Evolutionary conservation across 2,888 invertebrate genomes (phyloP).

Genomic region (Mythimna vitellina): DNA sequence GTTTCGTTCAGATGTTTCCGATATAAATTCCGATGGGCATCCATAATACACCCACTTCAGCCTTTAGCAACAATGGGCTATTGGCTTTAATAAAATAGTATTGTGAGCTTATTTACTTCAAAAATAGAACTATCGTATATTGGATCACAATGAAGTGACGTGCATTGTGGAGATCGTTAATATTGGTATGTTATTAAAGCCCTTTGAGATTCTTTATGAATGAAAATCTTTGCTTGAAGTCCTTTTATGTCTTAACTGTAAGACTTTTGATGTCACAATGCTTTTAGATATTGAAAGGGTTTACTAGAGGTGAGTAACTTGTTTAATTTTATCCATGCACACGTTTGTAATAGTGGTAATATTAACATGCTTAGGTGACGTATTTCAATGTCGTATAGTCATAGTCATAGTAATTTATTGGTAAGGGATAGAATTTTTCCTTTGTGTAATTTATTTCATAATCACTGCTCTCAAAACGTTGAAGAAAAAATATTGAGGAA

Average conservation of each 20-base stretch:
- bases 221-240: constrained; percentile 4
- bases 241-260: background rate
- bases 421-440: no score
- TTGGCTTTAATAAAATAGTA: constrained; percentile 20
- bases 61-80: constrained; percentile 39
- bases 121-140: constrained; percentile 24
- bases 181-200: background rate
- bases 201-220: background rate
- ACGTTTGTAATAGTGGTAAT: no score
- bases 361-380: no score
- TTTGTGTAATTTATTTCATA: no score
- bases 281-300: background rate
- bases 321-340: no score
- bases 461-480: no score
- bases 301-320: background rate
- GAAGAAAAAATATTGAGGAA: no score
- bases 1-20: background rate
- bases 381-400: no score
- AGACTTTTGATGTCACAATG: background rate
- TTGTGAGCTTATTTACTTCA: constrained; percentile 26
- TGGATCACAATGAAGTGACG: constrained; percentile 6
- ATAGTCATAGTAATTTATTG: no score
- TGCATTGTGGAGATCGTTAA: constrained; percentile 25
- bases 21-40: constrained; percentile 8
- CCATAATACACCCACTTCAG: constrained; percentile 17